Conservation (phyloP, 2,888 invertebrate species). For the Hirudinaria manillensis region DNA sequence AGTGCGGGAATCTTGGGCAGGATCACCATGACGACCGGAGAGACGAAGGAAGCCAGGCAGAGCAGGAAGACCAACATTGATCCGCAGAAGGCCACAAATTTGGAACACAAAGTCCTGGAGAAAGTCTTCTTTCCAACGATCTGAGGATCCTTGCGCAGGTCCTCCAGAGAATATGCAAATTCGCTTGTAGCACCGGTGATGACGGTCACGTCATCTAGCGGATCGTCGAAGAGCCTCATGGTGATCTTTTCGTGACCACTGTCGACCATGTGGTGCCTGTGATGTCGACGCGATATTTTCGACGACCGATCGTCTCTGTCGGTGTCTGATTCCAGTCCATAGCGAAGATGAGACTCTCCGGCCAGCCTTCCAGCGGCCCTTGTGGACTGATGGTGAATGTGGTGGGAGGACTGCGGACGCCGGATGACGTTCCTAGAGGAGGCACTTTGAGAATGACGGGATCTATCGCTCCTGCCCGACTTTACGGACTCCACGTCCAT, state of each 20-base stretch:
- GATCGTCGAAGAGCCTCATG: conserved; percentile 71
- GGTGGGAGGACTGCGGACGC: conserved; percentile 43
- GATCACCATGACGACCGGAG: conserved; percentile 89
- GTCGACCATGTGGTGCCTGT: conserved; percentile 20
- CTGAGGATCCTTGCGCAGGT: conserved; percentile 56
- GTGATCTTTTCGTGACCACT: conserved; percentile 32
- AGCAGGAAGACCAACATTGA: conserved; percentile 73
- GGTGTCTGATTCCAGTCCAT: conserved; percentile 38
- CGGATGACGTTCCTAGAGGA: conserved; percentile 37
- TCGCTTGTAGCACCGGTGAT: conserved; percentile 94
- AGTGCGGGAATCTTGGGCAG: conserved; percentile 75
- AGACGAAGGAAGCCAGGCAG: conserved; percentile 76
- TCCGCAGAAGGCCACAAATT: conserved; percentile 65
- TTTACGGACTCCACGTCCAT: conserved; percentile 92
- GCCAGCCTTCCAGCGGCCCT: conserved; percentile 35
- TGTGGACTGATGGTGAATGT: conserved; percentile 39
- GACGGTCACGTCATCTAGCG: conserved; percentile 95
- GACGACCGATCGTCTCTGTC: conserved; percentile 44
- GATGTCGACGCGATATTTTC: conserved; percentile 39
- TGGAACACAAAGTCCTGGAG: conserved; percentile 39
- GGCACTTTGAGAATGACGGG: conserved; percentile 63
- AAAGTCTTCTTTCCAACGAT: conserved; percentile 42
- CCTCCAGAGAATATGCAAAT: conserved; percentile 86
- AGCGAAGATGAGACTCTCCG: conserved; percentile 35
- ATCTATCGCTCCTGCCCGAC: conserved; percentile 72